Evolutionary conservation across 2,797 vertebrate species (phyloP).

Genomic region (Cirrhinus molitorella): DNA sequence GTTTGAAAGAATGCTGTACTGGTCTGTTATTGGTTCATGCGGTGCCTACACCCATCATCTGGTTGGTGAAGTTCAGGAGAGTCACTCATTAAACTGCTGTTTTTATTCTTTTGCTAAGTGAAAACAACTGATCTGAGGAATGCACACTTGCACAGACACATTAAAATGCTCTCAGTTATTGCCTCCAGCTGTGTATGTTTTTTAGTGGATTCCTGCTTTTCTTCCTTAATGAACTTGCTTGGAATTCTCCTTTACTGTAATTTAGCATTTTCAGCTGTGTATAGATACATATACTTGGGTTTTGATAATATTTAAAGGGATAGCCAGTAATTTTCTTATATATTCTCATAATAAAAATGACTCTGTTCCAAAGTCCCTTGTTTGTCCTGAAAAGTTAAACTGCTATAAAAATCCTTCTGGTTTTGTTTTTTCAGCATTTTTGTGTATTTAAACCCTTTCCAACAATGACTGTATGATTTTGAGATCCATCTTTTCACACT

Average conservation of each 20-base stretch:
- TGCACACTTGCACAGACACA: conserved; percentile 20
- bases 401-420: too few species aligned
- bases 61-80: conserved; percentile 52
- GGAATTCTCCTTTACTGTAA: neutral
- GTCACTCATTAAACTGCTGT: conserved; percentile 40
- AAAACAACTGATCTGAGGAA: conserved; percentile 49
- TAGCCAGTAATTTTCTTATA: neutral
- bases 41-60: conserved; percentile 57
- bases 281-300: neutral
- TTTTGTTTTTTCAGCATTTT: too few species aligned
- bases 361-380: too few species aligned
- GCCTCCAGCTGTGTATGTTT: conserved; percentile 31
- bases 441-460: too few species aligned
- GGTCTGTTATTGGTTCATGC: conserved; percentile 56
- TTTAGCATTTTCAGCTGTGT: neutral
- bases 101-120: conserved; percentile 29
- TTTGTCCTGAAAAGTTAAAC: too few species aligned
- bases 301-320: neutral
- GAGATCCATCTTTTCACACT: too few species aligned
- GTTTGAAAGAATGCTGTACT: conserved; percentile 30
- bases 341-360: neutral
- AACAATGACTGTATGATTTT: too few species aligned
- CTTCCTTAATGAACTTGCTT: neutral
- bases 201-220: neutral
- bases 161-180: conserved; percentile 18